Base-by-base conservation (phyloP, 2,888 invertebrate species). In the Drepanosiphum platanoidis region DNA sequence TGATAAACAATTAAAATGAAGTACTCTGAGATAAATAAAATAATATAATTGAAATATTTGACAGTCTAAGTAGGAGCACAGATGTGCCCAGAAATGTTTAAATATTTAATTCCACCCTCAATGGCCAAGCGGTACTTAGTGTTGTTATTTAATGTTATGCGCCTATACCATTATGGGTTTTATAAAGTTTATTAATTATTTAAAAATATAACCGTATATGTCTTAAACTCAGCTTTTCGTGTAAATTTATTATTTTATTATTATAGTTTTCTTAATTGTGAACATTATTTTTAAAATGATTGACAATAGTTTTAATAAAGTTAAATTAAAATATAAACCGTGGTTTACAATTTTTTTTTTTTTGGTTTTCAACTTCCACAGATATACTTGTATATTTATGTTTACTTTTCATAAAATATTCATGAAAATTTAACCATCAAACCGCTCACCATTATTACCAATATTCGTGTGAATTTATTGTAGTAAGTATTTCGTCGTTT, bases 151-250 rank as follows among this genome's bases (percentile, higher is more conserved):
- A 84, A 84, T 70, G 75, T 75, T 77, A 77, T 52, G 30, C 46
- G 13, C 18, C 34, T 52, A 52, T 32, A 46, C 66, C 42, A 36
- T 66, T 66, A 74, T 68, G 27, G 52, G 66, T 77, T 84, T 68
- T 84, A 77, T 75, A 84, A 71, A 82, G 81, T 82, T 82, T 82
- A 72, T 82, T 72, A 42, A 82, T 72, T 72, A 72, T 82, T 80
- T 82, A 72, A 61, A 61, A 82, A 82, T 72, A 58, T 58, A 36
- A 36, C 30, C 34, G 36, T 32, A n/a, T n/a, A 72, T 32, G 71
- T 61, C n/a, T n/a, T n/a, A 61, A 72, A 42, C 42, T 72, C 70
- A 42, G 71, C 32, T 71, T 72, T 61, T 13, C 0, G 42, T 13
- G 18, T 68, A 61, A 82, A 82, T 72, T 61, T 82, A 82, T 82